Evolutionary conservation across 2,113 vertebrate genomes (phyloP).

Genomic region (Fulmarus glacialis): DNA sequence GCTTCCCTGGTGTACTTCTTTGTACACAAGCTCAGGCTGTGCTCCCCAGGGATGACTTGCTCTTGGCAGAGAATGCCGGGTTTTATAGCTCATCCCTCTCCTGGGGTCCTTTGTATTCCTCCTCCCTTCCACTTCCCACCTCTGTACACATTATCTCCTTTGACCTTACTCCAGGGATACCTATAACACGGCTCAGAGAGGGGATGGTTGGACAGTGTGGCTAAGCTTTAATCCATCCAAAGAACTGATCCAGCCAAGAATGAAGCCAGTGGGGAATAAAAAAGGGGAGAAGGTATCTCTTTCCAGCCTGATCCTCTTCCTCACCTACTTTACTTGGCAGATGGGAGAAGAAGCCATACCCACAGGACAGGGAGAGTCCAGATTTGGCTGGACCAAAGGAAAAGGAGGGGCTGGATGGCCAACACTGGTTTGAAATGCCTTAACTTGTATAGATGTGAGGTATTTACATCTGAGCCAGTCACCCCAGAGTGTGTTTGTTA

Average conservation of each 20-base stretch:
- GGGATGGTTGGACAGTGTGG: background rate
- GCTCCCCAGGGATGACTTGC: background rate
- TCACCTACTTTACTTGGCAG: background rate
- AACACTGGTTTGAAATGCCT: background rate
- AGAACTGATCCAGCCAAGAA: background rate
- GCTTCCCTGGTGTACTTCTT: background rate
- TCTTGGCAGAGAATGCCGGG: background rate
- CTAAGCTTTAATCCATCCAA: background rate
- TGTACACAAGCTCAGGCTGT: background rate
- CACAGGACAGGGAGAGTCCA: background rate
- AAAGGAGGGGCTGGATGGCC: background rate
- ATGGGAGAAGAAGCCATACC: background rate
- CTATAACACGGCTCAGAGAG: background rate
- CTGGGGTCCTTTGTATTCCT: background rate
- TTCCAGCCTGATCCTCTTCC: background rate
- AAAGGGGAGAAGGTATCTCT: background rate
- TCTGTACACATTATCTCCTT: background rate
- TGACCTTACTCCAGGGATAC: background rate
- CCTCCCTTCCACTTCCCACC: background rate
- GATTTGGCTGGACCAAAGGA: background rate
- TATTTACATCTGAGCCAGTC: background rate
- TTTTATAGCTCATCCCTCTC: background rate
- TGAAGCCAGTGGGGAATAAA: background rate
- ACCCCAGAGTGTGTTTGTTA: background rate
- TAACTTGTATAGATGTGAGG: background rate